Evolutionary conservation across 1,140 invertebrate species (phyloP).

Genomic region (Plodia interpunctella): DNA sequence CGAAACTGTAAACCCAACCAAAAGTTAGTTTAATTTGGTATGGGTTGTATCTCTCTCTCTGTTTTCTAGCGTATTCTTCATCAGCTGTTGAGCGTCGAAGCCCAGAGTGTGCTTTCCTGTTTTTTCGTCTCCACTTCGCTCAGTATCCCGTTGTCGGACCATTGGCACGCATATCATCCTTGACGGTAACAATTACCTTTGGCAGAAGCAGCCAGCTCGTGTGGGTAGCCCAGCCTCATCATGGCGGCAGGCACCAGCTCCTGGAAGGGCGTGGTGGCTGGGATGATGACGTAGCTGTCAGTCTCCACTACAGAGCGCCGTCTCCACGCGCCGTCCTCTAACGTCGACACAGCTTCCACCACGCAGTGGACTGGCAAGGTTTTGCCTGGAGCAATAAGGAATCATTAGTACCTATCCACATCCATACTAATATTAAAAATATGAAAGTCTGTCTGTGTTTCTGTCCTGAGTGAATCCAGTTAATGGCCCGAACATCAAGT

Average conservation of each 20-base stretch:
- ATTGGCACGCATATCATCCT: constrained; percentile 74
- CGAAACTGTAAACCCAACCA: too few species aligned
- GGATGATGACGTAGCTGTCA: constrained; percentile 95
- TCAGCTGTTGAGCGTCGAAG: too few species aligned
- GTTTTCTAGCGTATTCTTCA: too few species aligned
- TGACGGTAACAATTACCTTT: constrained; percentile 80
- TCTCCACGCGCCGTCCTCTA: constrained; percentile 79
- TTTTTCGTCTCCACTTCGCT: too few species aligned
- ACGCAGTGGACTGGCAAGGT: constrained; percentile 95
- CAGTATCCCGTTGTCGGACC: too few species aligned
- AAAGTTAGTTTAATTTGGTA: too few species aligned
- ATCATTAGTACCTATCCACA: not conserved
- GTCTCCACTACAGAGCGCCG: constrained; percentile 86
- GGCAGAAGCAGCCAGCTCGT: constrained; percentile 84
- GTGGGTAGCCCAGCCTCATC: constrained; percentile 86
- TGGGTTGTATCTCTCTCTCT: too few species aligned
- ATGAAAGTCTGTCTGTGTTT: too few species aligned
- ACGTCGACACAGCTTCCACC: constrained; percentile 86
- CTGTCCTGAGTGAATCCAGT: too few species aligned
- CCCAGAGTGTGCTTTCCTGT: too few species aligned
- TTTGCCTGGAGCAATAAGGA: constrained; percentile 82
- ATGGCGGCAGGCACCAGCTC: constrained; percentile 89
- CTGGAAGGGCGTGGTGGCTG: constrained; percentile 90
- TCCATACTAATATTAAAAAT: too few species aligned
- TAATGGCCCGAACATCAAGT: too few species aligned